A percentile compares a stretch with the other conserved stretches of the same genome.
These are phyloP conservation scores for Anguilla marmorata DNA, from an alignment of 2,797 vertebrate genomes.

Conservation along the genomic window DNA sequence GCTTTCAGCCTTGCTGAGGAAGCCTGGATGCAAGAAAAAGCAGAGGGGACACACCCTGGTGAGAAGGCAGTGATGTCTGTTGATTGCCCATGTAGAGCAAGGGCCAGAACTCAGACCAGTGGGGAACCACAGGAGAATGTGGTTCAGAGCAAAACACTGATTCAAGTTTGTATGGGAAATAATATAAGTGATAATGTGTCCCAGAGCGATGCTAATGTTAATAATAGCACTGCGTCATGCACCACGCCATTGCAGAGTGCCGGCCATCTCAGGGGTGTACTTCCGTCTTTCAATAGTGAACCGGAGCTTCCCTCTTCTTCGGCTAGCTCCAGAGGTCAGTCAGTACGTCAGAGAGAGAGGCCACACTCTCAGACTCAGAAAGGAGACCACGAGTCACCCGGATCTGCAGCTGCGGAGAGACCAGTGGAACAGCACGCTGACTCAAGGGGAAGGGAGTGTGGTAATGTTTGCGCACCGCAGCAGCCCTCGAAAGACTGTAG, in stretches of 20 bases:
- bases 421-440: constrained; percentile 33
- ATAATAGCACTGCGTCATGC: constrained; percentile 42
- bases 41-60: neutral
- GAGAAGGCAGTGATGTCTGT: constrained; percentile 10
- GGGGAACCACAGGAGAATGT: constrained; percentile 12
- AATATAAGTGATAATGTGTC: constrained; percentile 11
- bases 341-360: constrained; percentile 30
- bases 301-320: constrained; percentile 41
- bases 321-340: constrained; percentile 20
- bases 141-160: constrained; percentile 2
- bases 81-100: constrained; percentile 25
- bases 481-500: constrained; percentile 38
- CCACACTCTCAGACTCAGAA: constrained; percentile 22
- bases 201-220: constrained; percentile 10
- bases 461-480: constrained; percentile 32
- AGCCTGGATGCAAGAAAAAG: constrained; percentile 36
- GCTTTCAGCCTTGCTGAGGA: constrained; percentile 34
- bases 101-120: neutral
- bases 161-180: constrained; percentile 30
- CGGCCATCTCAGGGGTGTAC: constrained; percentile 33
- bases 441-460: constrained; percentile 26
- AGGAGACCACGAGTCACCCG: constrained; percentile 29
- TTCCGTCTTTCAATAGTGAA: constrained; percentile 51
- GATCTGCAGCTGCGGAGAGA: constrained; percentile 32
- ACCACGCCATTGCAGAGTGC: constrained; percentile 50